phyloP scores from a whole-genome alignment of 2,888 invertebrate species.

The Boloria selene region DNA sequence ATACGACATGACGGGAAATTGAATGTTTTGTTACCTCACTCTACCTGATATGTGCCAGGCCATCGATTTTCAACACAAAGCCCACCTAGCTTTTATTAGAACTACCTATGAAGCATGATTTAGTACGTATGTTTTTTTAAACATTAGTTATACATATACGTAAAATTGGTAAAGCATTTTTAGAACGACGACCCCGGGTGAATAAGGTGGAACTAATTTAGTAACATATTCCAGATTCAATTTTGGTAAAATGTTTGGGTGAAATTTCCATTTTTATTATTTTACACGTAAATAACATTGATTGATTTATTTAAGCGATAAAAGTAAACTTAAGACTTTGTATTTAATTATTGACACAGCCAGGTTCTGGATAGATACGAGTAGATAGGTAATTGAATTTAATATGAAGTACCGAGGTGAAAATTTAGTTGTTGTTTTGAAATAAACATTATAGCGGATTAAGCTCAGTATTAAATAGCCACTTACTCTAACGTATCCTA shows the following conservation, averaged over 20 bases:
- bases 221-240: slow-evolving; percentile 7
- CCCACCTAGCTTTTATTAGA: not conserved
- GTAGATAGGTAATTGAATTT: too few relatives aligned
- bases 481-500: too few relatives aligned
- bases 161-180: not conserved
- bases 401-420: too few relatives aligned
- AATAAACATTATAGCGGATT: too few relatives aligned
- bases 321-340: too few relatives aligned
- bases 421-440: too few relatives aligned
- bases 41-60: slow-evolving; percentile 16
- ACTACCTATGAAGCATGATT: not conserved
- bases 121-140: not conserved
- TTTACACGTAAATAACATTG: too few relatives aligned
- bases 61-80: slow-evolving; percentile 25
- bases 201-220: not conserved
- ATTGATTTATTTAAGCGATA: too few relatives aligned
- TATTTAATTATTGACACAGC: too few relatives aligned
- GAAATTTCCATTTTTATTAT: not conserved
- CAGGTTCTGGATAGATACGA: too few relatives aligned
- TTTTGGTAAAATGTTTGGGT: not conserved
- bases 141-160: not conserved
- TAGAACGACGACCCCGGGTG: not conserved
- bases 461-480: not conserved
- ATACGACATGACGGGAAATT: slow-evolving; percentile 26
- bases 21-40: slow-evolving; percentile 32